Evolutionary conservation across 2,797 vertebrate genomes (phyloP).

Genomic region (Paratrypauchen microcephalus): DNA sequence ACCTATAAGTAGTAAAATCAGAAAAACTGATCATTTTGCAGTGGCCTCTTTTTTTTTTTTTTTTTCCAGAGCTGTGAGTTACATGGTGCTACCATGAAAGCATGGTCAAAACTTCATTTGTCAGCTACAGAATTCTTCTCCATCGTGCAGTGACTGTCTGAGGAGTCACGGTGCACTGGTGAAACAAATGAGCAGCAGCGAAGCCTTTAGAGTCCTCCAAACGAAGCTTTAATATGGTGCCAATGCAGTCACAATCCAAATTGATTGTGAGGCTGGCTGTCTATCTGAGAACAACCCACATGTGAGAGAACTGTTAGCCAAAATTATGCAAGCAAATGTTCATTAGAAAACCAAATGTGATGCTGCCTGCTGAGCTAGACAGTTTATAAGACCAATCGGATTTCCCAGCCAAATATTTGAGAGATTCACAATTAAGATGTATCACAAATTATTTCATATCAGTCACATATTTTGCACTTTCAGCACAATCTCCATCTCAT

Average conservation of each 20-base stretch:
- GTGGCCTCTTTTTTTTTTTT: too few species aligned
- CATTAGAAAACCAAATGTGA: constrained; percentile 24
- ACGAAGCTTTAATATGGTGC: constrained; percentile 37
- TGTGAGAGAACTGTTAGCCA: constrained; percentile 38
- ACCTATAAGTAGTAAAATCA: too few species aligned
- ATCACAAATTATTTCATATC: background rate
- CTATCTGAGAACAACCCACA: constrained; percentile 45
- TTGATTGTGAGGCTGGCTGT: constrained; percentile 37
- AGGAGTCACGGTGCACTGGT: constrained; percentile 43
- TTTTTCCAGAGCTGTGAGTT: too few species aligned
- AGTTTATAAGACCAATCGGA: background rate
- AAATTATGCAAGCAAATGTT: constrained; percentile 22
- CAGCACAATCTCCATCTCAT: too few species aligned
- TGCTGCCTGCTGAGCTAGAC: constrained; percentile 6
- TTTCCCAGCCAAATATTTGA: background rate
- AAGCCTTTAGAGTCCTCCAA: constrained; percentile 54
- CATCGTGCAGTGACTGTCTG: constrained; percentile 40
- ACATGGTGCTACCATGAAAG: background rate
- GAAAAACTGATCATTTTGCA: too few species aligned
- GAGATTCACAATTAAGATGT: background rate
- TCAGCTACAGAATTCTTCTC: constrained; percentile 46
- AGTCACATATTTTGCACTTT: background rate
- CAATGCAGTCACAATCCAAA: constrained; percentile 35
- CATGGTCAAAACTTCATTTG: constrained; percentile 45
- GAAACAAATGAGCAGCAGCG: constrained; percentile 54